Conservation (phyloP, 1,140 invertebrate species). For the Mamestra configurata region DNA sequence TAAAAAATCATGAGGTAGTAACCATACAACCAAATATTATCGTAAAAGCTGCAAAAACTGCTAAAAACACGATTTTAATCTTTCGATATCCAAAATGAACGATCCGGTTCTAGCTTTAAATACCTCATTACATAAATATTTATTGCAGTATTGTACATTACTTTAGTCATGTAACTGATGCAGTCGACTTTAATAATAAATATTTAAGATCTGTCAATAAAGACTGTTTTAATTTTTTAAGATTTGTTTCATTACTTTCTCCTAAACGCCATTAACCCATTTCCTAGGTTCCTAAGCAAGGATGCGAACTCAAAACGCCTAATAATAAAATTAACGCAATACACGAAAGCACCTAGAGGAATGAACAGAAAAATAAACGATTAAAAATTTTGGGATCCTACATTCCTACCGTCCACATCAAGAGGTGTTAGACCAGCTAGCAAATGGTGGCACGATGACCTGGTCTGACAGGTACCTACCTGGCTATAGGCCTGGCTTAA, state of each 20-base stretch:
- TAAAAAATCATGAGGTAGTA: slow-evolving; percentile 32
- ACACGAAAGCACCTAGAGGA: too few relatives aligned
- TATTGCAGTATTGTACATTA: slow-evolving; percentile 70
- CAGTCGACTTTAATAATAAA: slow-evolving; percentile 57
- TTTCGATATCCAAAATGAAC: slow-evolving; percentile 45
- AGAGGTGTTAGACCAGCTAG: too few relatives aligned
- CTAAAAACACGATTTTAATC: slow-evolving; percentile 18
- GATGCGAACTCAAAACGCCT: too few relatives aligned
- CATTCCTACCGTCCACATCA: too few relatives aligned
- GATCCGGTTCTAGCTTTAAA: slow-evolving; percentile 67
- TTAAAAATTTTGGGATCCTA: too few relatives aligned
- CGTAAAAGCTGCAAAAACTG: slow-evolving; percentile 24
- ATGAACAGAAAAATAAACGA: too few relatives aligned
- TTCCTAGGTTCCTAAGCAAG: not conserved
- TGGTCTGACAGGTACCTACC: too few relatives aligned
- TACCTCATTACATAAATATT: slow-evolving; percentile 78
- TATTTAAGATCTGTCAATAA: slow-evolving; percentile 80
- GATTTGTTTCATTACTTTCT: slow-evolving; percentile 31
- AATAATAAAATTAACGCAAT: too few relatives aligned
- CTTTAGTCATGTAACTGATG: slow-evolving; percentile 45
- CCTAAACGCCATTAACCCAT: not conserved
- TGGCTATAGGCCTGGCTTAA: too few relatives aligned
- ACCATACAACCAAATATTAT: not conserved
- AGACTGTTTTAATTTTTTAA: slow-evolving; percentile 68
- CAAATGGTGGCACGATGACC: too few relatives aligned